A percentile compares a stretch with the other conserved stretches of the same genome.
These are phyloP conservation scores for Penaeus japonicus DNA, from an alignment of 1,140 invertebrate species.

Conservation along the genomic window DNA sequence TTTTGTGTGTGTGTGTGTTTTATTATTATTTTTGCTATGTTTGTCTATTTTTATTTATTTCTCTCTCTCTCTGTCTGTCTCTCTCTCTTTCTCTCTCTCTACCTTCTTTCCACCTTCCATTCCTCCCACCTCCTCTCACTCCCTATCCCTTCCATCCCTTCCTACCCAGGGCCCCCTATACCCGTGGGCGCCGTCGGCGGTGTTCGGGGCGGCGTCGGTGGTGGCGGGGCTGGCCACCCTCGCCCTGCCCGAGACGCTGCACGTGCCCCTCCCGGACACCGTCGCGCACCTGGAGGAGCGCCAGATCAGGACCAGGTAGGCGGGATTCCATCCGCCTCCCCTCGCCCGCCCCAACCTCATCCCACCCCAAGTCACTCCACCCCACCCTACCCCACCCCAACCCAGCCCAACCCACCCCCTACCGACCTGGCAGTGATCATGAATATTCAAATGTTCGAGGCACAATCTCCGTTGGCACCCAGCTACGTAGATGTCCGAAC, in stretches of 20 bases:
- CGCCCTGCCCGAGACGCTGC: too few species aligned
- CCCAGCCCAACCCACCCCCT: not conserved
- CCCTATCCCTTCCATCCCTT: too few species aligned
- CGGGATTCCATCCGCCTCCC: too few species aligned
- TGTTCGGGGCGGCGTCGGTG: too few species aligned
- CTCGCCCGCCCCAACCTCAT: not conserved
- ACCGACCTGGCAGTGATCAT: conserved; percentile 47
- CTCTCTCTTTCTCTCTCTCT: not conserved
- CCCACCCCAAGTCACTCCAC: not conserved
- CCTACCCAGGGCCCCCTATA: too few species aligned
- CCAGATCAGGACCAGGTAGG: too few species aligned
- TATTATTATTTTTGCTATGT: too few species aligned
- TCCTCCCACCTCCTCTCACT: conserved; percentile 27
- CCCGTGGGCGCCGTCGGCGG: too few species aligned
- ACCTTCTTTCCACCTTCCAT: not conserved
- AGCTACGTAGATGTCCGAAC: conserved; percentile 49
- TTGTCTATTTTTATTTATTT: not conserved
- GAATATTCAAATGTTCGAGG: conserved; percentile 47
- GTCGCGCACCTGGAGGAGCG: too few species aligned
- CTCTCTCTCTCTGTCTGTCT: not conserved
- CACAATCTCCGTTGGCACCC: conserved; percentile 53
- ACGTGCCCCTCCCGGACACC: too few species aligned
- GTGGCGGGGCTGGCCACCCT: too few species aligned
- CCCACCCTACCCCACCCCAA: not conserved
- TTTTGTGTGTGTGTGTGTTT: too few species aligned